Conservation (phyloP, 2,113 vertebrate species). For the Coreoperca whiteheadi region DNA sequence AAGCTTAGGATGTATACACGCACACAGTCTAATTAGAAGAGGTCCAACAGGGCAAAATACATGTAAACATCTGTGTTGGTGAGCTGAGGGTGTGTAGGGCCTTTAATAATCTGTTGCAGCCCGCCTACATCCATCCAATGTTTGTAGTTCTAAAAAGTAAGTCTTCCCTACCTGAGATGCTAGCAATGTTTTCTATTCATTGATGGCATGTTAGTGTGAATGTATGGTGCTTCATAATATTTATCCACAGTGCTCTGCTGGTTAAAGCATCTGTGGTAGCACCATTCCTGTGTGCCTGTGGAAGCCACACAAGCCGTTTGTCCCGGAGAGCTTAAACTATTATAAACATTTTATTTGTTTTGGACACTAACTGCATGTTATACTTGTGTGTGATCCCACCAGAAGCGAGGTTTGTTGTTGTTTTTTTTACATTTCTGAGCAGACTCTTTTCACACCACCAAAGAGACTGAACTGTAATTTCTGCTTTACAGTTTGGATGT, state of each 20-base stretch:
- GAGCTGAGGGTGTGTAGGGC: not conserved
- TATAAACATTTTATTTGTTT: slow-evolving; percentile 21
- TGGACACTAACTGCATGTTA: not conserved
- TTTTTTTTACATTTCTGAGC: not conserved
- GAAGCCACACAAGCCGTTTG: not conserved
- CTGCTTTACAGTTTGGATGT: not conserved
- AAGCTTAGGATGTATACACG: not conserved
- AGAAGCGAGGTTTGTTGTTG: not conserved
- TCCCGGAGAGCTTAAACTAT: slow-evolving; percentile 25
- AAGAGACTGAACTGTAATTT: not conserved
- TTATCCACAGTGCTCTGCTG: slow-evolving; percentile 2
- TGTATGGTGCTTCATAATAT: not conserved
- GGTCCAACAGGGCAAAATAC: not conserved
- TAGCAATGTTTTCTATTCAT: not conserved
- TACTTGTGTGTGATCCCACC: not conserved
- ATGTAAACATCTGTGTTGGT: not conserved
- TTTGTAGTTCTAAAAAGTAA: not conserved
- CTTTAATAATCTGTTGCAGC: not conserved
- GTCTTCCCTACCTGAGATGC: not conserved
- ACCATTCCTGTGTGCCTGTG: slow-evolving; percentile 10
- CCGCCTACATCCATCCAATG: not conserved
- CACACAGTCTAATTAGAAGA: not conserved
- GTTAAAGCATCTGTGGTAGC: not conserved
- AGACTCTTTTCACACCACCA: not conserved
- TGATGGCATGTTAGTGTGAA: not conserved